Evolutionary conservation across 2,888 invertebrate species (phyloP), one percentile per base, ranked within the genome.

Genomic region (Cylindroiulus punctatus): DNA sequence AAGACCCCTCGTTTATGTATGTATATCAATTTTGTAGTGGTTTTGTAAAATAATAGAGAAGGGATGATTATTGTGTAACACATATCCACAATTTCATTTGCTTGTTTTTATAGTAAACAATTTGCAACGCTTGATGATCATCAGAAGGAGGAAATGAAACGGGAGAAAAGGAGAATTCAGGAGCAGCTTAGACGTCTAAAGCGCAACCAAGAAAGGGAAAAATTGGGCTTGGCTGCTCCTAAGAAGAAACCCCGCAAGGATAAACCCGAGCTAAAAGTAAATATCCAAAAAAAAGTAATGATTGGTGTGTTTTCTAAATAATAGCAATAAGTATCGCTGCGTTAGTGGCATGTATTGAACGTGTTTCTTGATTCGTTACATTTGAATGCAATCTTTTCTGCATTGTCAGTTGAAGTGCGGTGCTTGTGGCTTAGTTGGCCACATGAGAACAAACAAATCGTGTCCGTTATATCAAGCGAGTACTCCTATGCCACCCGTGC

Each of bases 111-210:
- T 88, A 92, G 92, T 84, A 91, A 97, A 88, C 97, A 98, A 90
- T 99, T 98, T 91, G 98, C 98, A 0, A 96, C 98, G 0, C 93
- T 98, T 91, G 98, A 99, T 90, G 99, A 99, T 89, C 96, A 97
- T 32, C 97, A 98, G 90, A 99, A 99, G 89, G 99, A 99, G 90
- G 98, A 99, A 91, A 98, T 98, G 97, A 97, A 99, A 90, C 94
- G 98, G 81, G 99, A 99, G 90, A 98, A 98, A 91, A 93, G 99
- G 83, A 93, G 97, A 85, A 95, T 98, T 89, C 99, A 99, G 92
- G 99, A 99, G 91, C 98, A 99, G 92, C 91, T 99, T 88, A 92
- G 99, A 86, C 93, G 99, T 89, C 96, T 99, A 88, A 98, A 98
- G 90, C 93, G 98, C 82, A 98, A 98, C 91, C 97, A 98, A 90